Conservation (phyloP, 2,888 invertebrate species). For the Agrochola circellaris region DNA sequence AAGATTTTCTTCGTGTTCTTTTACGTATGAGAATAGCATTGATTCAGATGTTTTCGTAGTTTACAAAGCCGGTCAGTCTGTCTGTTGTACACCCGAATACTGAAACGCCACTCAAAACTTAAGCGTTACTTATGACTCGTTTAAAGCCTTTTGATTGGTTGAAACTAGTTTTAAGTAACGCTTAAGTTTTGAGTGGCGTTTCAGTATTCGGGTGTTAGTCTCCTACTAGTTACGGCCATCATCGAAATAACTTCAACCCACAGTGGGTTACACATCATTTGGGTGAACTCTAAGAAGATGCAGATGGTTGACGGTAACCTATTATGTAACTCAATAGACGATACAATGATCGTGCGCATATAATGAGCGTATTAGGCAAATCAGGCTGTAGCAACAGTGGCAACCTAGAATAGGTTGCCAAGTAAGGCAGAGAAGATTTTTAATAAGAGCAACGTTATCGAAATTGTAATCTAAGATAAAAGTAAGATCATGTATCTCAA, state of each 20-base stretch:
- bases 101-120: too few species aligned
- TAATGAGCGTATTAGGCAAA: slow-evolving; percentile 15
- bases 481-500: slow-evolving; percentile 62
- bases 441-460: slow-evolving; percentile 15
- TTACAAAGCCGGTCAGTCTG: not conserved
- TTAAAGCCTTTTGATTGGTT: too few species aligned
- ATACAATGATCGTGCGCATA: slow-evolving; percentile 20
- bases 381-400: not conserved
- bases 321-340: slow-evolving; percentile 11
- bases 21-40: not conserved
- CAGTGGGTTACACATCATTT: not conserved
- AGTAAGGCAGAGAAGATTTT: not conserved
- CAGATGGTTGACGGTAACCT: not conserved
- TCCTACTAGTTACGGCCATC: not conserved
- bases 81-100: too few species aligned
- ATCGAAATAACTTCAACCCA: not conserved
- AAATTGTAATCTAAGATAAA: slow-evolving; percentile 21
- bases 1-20: slow-evolving; percentile 32
- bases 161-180: too few species aligned
- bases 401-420: not conserved
- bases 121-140: too few species aligned
- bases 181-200: too few species aligned
- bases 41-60: not conserved
- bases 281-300: not conserved
- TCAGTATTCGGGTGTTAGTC: too few species aligned